Percentiles rank a stretch among this genome's conserved stretches.
These are phyloP conservation scores for Listrodromus nycthemerus DNA, from an alignment of 2,888 invertebrate species.

Conservation along the genomic window DNA sequence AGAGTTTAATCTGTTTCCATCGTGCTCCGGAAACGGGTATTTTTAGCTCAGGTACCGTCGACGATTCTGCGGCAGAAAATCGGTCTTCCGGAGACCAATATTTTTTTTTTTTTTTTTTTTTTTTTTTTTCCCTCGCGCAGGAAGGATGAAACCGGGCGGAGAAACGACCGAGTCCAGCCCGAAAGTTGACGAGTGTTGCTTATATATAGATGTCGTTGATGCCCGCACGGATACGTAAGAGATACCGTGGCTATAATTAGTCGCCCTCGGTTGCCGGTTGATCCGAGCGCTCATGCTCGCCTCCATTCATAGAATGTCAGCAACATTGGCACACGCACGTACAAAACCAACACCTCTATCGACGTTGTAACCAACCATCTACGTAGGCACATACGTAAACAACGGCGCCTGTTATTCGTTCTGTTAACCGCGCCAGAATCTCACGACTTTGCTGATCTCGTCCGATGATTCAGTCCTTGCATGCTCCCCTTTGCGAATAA, in stretches of 20 bases:
- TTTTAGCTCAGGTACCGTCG: slow-evolving; percentile 27
- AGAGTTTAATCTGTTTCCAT: background rate
- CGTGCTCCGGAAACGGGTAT: slow-evolving; percentile 36
- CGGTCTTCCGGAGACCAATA: background rate
- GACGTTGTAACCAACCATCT: slow-evolving; percentile 22
- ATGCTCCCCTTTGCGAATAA: background rate
- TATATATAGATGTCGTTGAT: slow-evolving; percentile 27
- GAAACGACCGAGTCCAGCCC: slow-evolving; percentile 17
- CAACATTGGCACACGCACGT: slow-evolving; percentile 37
- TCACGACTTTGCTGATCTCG: slow-evolving; percentile 16
- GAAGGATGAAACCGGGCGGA: slow-evolving; percentile 16
- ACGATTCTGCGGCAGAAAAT: slow-evolving; percentile 10
- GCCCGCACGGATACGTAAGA: slow-evolving; percentile 71
- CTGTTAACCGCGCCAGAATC: slow-evolving; percentile 15
- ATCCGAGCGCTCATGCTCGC: slow-evolving; percentile 75
- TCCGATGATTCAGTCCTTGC: background rate
- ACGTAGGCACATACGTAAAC: slow-evolving; percentile 30
- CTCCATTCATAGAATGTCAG: slow-evolving; percentile 82
- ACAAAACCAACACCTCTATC: slow-evolving; percentile 18
- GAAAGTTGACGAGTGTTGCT: slow-evolving; percentile 45
- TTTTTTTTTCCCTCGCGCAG: too few species aligned
- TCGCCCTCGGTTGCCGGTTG: slow-evolving; percentile 81
- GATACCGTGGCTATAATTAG: slow-evolving; percentile 81
- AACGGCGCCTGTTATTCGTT: slow-evolving; percentile 48
- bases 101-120: too few species aligned